Base-by-base conservation (phyloP, 2,113 vertebrate genomes). In the Sebastes schlegelii region DNA sequence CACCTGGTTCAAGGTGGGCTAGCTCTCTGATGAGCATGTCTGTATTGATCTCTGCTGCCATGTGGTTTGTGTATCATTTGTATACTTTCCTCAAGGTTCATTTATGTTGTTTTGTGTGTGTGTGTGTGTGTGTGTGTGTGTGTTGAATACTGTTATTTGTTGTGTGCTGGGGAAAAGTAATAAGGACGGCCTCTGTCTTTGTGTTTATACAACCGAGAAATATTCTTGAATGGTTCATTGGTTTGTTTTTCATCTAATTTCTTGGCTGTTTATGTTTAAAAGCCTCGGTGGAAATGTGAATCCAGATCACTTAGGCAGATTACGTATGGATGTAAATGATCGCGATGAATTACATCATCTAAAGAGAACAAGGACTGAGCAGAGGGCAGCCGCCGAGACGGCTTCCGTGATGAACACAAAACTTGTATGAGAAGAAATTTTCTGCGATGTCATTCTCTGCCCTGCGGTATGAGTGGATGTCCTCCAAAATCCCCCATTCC, bases 1-100 rank as follows among this genome's bases (percentile, higher is more conserved):
- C 90, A 95, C 95, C 68, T 99, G 98, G 98, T 99, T 97, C 93
- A 99, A 99, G 98, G 98, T 99, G 95, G 89, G 96, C 3, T 9
- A 12, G 14, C 23, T 61, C 6, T 10, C 34, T 12, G 34, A 72
- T 63, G 6, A 78, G 8, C 23, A 9, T 45, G 23, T 69, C 57
- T 14, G 8, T 54, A 23, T 51, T 43, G 4, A 45, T 68, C 14
- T 52, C 5, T 40, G 8, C 55, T 26, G 49, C 2, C 12, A 13
- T 45, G 5, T 49, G 21, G 43, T 70, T 65, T 80, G 21, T 63
- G 55, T 26, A 19, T 67, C 34, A 58, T 76, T n/a, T 73, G 16
- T 68, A 23, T 17, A 49, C 43, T 64, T 86, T 67, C 63, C 66
- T 77, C 46, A n/a, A 60, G 48, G 63, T 46, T 76, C 4, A 42